phyloP scores from a whole-genome alignment of 1,140 invertebrate species.

The Drosophila nannoptera region DNA sequence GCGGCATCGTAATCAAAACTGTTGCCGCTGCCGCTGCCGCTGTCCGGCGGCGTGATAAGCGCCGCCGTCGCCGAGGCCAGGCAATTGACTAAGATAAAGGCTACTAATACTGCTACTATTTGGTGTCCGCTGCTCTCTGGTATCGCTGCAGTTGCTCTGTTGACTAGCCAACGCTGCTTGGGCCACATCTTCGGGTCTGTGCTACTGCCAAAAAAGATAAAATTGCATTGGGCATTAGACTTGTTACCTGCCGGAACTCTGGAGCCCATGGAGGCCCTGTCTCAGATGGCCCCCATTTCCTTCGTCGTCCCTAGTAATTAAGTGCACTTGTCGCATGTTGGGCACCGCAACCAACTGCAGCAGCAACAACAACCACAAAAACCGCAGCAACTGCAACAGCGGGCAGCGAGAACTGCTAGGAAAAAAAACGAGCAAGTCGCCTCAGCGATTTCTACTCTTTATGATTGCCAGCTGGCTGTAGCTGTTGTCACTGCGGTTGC shows the following conservation, averaged over 20 bases:
- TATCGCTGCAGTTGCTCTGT: slow-evolving; percentile 45
- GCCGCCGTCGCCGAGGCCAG: slow-evolving; percentile 55
- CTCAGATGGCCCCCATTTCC: slow-evolving; percentile 8
- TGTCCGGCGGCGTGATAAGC: slow-evolving; percentile 54
- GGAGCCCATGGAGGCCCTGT: slow-evolving; percentile 4
- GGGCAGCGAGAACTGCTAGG: too few species aligned
- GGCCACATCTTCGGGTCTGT: slow-evolving; percentile 64
- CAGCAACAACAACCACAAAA: slow-evolving; percentile 31
- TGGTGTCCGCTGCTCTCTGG: slow-evolving; percentile 58
- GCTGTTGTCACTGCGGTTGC: slow-evolving; percentile 53
- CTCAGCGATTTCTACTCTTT: slow-evolving; percentile 71
- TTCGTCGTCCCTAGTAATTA: slow-evolving; percentile 61
- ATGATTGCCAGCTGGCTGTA: slow-evolving; percentile 54
- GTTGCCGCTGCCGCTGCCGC: slow-evolving; percentile 19
- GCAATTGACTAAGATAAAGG: slow-evolving; percentile 78
- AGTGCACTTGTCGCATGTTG: slow-evolving; percentile 68
- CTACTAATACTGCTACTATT: slow-evolving; percentile 79
- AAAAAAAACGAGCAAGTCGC: slow-evolving; percentile 51
- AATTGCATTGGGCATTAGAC: slow-evolving; percentile 54
- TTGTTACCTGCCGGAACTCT: slow-evolving; percentile 65
- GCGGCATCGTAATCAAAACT: slow-evolving; percentile 31
- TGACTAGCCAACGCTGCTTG: slow-evolving; percentile 77
- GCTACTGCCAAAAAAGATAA: slow-evolving; percentile 20
- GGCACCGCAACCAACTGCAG: slow-evolving; percentile 21
- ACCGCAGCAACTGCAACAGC: slow-evolving; percentile 22